Evolutionary conservation across 2,888 invertebrate species (phyloP).

Genomic region (Hoplodrina ambigua): DNA sequence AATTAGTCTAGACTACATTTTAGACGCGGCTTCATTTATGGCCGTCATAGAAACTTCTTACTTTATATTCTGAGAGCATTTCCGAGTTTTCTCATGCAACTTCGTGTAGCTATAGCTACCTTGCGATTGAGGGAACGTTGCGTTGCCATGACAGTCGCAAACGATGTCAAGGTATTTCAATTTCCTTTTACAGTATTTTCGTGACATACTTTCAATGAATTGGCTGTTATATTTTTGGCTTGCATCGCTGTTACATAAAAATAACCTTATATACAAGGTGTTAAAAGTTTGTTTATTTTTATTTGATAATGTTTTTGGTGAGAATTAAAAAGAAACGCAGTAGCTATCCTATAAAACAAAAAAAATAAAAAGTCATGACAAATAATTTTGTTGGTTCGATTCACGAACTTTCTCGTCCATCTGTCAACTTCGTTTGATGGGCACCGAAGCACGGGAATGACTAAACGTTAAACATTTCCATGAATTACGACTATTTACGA

Average conservation of each 20-base stretch:
- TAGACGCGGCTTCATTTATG: conserved; percentile 24
- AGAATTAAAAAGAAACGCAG: too few relatives aligned
- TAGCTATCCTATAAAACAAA: too few relatives aligned
- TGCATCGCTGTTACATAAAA: not conserved
- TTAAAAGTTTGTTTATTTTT: not conserved
- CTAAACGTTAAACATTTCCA: too few relatives aligned
- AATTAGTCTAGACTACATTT: conserved; percentile 51
- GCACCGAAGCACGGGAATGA: too few relatives aligned
- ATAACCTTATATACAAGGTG: not conserved
- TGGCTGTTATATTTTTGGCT: not conserved
- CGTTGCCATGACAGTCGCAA: conserved; percentile 21
- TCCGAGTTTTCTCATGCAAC: conserved; percentile 3
- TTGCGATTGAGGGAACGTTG: conserved; percentile 3
- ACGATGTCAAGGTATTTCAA: conserved; percentile 48
- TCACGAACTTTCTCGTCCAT: too few relatives aligned
- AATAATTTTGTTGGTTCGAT: too few relatives aligned
- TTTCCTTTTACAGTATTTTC: conserved; percentile 38
- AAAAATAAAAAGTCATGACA: too few relatives aligned
- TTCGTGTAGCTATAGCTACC: not conserved
- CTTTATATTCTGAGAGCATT: conserved; percentile 12
- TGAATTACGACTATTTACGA: too few relatives aligned
- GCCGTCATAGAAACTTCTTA: conserved; percentile 14
- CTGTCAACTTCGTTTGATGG: too few relatives aligned
- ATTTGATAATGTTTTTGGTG: too few relatives aligned
- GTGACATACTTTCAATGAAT: conserved; percentile 26